Base-by-base conservation (phyloP, 2,797 vertebrate species). In the Gastrophryne carolinensis region DNA sequence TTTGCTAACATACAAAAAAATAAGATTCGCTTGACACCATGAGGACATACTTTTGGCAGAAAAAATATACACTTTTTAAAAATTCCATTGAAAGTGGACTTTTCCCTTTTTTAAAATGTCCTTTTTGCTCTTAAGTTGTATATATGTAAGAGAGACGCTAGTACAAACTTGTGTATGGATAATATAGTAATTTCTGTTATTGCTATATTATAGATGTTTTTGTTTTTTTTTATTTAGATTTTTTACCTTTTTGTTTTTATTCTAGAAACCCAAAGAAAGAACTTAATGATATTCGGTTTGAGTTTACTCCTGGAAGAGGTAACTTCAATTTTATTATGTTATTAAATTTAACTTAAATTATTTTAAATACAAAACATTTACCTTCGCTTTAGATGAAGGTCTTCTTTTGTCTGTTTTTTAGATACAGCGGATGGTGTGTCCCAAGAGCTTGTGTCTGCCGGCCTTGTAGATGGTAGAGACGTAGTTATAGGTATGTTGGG, bases 381-480 rank as follows among this genome's bases (percentile, higher is more conserved):
- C 32, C 21, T 13, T 9, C 44, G 10, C 2, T 19, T 47, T 19
- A 49, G 7, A 47, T 12, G 1, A 21, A 4, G 26, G 13, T 23
- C 7, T 57, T 5, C 57, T 30, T 78, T 75, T 39, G 13, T 23
- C 7, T 57, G 11, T 69, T 30, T 78, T 75, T 72, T 89, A 99
- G 98, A 99, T 90, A 98, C 98, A 17, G 96, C 97, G 69, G 97
- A 99, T 17, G 98, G 97, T 0, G 97, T 99, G 75, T 99, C 98
- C 66, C 97, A 99, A 86, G 98, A 99, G 79, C 93, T 99, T 80
- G 98, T 98, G 86, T 97, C 96, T 58, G 98, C 98, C 11, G 98
- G 98, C 37, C 92, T 99, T 80, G 98, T 98, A 29, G 98, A 99
- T 44, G 97, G 97, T 82, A 95, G 91, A 86, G 97, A 99, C 82